Evolutionary conservation across 2,113 vertebrate species (phyloP), one percentile per base, ranked within the genome.

Genomic region (Hiodon tergisus): DNA sequence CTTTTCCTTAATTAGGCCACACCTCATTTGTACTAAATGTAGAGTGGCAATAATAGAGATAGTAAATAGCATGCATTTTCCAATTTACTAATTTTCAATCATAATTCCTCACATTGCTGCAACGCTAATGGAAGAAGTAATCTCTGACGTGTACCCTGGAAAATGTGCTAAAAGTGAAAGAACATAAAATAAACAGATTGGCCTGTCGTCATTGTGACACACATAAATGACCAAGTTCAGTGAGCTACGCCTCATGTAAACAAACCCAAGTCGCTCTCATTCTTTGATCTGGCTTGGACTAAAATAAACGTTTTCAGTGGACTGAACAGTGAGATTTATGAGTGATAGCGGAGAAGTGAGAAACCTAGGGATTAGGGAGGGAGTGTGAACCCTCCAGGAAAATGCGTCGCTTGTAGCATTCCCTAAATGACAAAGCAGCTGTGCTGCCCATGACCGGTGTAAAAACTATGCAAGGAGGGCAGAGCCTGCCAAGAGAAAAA

Each of bases 381-480:
- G 9, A 14, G 58, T 59, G 58, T 59, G 9, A 9, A 11, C 58
- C 58, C 14, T 9, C 9, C 58, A 5, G 58, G 58, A 59, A 14
- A 59, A 14, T 6, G 55, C 6, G 55, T 6, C 6, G 55, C 6
- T 6, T n/a, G 14, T 14, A 14, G 60, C 14, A 14, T 66, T 66
- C 16, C 63, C 17, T 31, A 46, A 9, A 72, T 83, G 62, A 77
- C 83, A 87, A 85, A 81, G 75, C 86, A 89, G 83, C 85, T 87
- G 86, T 81, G 81, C 75, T 85, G 86, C 82, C 87, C 83, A 63
- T 83, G 83, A 82, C 83, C 82, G 84, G 31, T 31, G 31, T 53
- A 16, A 61, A 68, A 14, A 80, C 80, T 81, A 82, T 85, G 78
- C 66, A 73, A 54, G 62, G n/a, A 54, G 69, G 71, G 46, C 63